Evolutionary conservation across 2,113 vertebrate genomes (phyloP), one percentile per base, ranked within the genome.

Genomic region (Oxygymnocypris stewartii): DNA sequence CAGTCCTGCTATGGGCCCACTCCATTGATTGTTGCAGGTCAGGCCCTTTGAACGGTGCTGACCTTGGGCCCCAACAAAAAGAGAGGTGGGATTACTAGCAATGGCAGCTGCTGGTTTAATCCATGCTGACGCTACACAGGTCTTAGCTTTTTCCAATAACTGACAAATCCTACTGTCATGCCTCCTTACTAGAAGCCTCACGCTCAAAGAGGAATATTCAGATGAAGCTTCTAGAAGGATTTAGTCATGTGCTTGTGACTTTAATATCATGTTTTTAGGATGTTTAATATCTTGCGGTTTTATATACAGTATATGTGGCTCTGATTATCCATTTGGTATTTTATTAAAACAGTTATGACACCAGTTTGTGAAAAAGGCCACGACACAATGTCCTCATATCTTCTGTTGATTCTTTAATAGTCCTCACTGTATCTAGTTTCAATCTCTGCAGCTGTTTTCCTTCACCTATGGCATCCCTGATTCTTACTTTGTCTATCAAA

Each of bases 71-170:
- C 57, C 80, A 23, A 51, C 79, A 87, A 74, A 88, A 88, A 89
- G 83, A 35, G 85, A 44, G 69, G 44, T 35, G 77, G 87, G 87
- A 88, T 90, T 89, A 89, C 89, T 67, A 82, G 42, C 49, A 63
- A 57, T 88, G 73, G 35, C 28, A 79, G 85, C 90, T 85, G 91
- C 91, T 92, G 91, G 91, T 93, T 83, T 92, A 92, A 89, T 88
- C 89, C 91, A 87, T 92, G 93, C 92, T 94, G 94, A 94, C 89
- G 18, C 88, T 91, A 90, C 87, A 84, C 90, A 90, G 91, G 89
- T 89, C 92, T 94, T 92, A 94, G 93, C 93, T 93, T 90, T 93
- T 95, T 94, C 91, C 90, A 91, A 92, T 93, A 92, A 93, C 71
- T 79, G 86, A 86, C 67, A 94, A 94, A 95, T 95, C 92, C 93